A percentile compares a stretch with the other conserved stretches of the same genome.
Evolutionary conservation across 1,140 invertebrate genomes (phyloP).

Genomic region (Cotesia vestalis): DNA sequence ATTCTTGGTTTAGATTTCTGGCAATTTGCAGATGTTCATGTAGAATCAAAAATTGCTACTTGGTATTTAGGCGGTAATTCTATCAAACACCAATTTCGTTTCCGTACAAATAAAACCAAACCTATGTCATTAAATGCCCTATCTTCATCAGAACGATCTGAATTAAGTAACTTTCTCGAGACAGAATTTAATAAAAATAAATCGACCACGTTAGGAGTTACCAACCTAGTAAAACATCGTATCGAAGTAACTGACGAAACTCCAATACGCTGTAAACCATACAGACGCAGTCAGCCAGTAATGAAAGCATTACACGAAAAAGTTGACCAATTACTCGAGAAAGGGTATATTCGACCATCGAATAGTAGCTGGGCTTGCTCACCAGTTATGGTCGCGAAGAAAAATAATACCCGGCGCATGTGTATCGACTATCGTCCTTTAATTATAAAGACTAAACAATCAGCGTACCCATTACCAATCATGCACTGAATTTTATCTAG

Average conservation of each 20-base stretch:
- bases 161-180: too few relatives aligned
- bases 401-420: conserved; percentile 14
- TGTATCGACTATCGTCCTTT: conserved; percentile 28
- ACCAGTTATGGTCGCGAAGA: conserved; percentile 12
- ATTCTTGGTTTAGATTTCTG: too few relatives aligned
- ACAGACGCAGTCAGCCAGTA: conserved; percentile 12
- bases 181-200: too few relatives aligned
- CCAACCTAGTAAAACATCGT: conserved; percentile 24
- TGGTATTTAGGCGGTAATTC: too few relatives aligned
- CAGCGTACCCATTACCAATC: conserved; percentile 28
- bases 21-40: too few relatives aligned
- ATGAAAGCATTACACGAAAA: conserved; percentile 23
- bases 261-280: conserved; percentile 24
- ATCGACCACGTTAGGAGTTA: neutral
- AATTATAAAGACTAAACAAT: conserved; percentile 26
- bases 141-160: too few relatives aligned
- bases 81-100: too few relatives aligned
- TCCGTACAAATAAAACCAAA: too few relatives aligned
- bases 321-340: conserved; percentile 28
- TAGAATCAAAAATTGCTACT: too few relatives aligned
- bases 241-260: conserved; percentile 30
- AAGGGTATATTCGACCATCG: conserved; percentile 23
- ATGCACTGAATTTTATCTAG: conserved; percentile 33
- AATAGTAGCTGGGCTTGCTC: conserved; percentile 29
- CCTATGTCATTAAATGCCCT: too few relatives aligned